Percentiles rank a stretch among this genome's conserved stretches.
Evolutionary conservation across 1,140 invertebrate genomes (phyloP).

Genomic region (Cataglyphis hispanica): DNA sequence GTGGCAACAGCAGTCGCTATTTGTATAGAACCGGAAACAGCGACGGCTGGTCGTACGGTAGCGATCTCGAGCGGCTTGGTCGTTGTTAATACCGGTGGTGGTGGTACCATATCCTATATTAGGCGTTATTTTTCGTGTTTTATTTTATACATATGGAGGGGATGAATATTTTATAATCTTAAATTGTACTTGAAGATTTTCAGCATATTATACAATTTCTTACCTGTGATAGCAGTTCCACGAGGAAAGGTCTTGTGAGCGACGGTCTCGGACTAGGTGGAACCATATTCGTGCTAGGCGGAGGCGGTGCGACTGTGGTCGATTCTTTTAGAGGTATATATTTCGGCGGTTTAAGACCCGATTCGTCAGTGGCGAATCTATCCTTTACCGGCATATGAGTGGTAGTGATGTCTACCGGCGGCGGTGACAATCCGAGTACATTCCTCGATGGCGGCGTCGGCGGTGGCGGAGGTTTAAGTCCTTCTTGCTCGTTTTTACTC

Average conservation of each 20-base stretch:
- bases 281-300: conserved; percentile 81
- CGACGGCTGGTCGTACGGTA: conserved; percentile 80
- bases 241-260: conserved; percentile 81
- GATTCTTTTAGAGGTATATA: conserved; percentile 82
- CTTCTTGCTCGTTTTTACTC: conserved; percentile 74
- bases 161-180: not conserved
- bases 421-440: conserved; percentile 84
- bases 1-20: conserved; percentile 84
- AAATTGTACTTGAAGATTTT: conserved; percentile 11
- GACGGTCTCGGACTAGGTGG: conserved; percentile 82
- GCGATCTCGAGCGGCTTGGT: conserved; percentile 78
- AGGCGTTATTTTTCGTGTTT: not conserved
- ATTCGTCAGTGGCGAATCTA: conserved; percentile 71
- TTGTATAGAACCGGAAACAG: conserved; percentile 84
- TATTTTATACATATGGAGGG: not conserved
- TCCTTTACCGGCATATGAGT: conserved; percentile 74
- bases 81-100: conserved; percentile 77
- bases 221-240: conserved; percentile 83
- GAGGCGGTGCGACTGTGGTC: conserved; percentile 70
- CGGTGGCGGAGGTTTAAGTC: conserved; percentile 81
- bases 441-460: conserved; percentile 80
- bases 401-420: conserved; percentile 81
- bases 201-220: not conserved
- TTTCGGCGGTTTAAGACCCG: conserved; percentile 80
- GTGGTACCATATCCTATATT: conserved; percentile 83